These are phyloP conservation scores for Amphiura filiformis DNA, from an alignment of 35 echinoderm and acorn worm genomes.

Conservation along the genomic window DNA sequence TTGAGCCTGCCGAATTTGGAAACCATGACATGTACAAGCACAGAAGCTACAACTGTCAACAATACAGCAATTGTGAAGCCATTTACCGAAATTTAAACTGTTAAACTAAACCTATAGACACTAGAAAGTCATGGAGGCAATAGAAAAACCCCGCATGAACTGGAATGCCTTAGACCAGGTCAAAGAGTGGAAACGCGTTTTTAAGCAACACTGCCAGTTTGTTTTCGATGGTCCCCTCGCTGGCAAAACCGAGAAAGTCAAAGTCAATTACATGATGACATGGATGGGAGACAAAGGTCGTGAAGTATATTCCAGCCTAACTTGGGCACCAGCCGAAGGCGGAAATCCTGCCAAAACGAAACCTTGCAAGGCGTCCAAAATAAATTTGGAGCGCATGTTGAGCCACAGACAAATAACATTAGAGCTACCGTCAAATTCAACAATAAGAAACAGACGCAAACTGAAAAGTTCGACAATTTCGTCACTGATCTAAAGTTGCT, in stretches of 20 bases:
- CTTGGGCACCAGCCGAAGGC: conserved; percentile 12
- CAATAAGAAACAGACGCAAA: conserved; percentile 56
- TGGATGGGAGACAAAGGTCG: conserved; percentile 56
- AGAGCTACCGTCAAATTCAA: conserved; percentile 51
- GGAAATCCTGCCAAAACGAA: neutral
- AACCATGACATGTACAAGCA: too few species aligned
- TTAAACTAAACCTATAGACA: too few species aligned
- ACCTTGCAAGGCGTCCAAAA: conserved; percentile 8
- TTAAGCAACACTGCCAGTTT: neutral
- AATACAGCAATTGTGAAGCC: too few species aligned
- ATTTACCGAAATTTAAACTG: too few species aligned
- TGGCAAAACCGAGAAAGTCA: neutral
- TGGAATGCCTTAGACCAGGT: neutral
- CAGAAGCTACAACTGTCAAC: too few species aligned
- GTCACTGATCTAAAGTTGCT: conserved; percentile 65
- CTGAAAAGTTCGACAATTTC: conserved; percentile 71
- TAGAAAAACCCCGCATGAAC: neutral
- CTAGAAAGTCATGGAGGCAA: too few species aligned
- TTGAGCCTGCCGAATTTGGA: too few species aligned
- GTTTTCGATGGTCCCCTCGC: neutral
- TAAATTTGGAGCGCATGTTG: conserved; percentile 36
- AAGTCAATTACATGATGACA: conserved; percentile 16
- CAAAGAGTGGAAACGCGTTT: neutral
- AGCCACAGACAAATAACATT: conserved; percentile 54
- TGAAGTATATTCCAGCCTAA: conserved; percentile 36